These are phyloP conservation scores for Leucozona laternaria DNA, from an alignment of 2,888 invertebrate species.

Conservation along the genomic window DNA sequence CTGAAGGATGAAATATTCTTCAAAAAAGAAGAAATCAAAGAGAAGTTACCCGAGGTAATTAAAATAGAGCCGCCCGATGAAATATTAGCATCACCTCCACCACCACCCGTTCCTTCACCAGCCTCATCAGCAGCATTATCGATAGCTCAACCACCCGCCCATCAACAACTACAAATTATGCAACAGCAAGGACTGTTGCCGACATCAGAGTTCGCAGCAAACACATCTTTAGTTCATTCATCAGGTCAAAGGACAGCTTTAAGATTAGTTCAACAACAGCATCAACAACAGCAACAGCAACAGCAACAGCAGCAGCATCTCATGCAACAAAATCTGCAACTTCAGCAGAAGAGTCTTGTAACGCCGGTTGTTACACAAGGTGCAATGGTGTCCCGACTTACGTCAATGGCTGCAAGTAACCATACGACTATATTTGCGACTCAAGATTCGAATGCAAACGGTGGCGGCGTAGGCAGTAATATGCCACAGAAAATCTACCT, in stretches of 20 bases:
- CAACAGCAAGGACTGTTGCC: constrained; percentile 67
- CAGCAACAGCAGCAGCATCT: constrained; percentile 77
- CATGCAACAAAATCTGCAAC: constrained; percentile 78
- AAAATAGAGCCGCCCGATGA: constrained; percentile 79
- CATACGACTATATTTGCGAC: constrained; percentile 79
- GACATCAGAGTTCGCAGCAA: constrained; percentile 54
- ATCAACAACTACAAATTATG: constrained; percentile 54
- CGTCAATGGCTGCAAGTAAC: constrained; percentile 79
- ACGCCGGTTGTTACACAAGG: constrained; percentile 79
- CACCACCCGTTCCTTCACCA: constrained; percentile 52
- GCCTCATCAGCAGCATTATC: constrained; percentile 19
- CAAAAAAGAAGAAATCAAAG: constrained; percentile 77
- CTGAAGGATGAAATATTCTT: constrained; percentile 80
- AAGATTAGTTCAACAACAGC: constrained; percentile 73
- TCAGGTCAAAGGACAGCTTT: constrained; percentile 68
- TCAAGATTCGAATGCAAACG: constrained; percentile 62
- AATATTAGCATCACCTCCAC: constrained; percentile 73
- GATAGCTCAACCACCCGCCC: constrained; percentile 61
- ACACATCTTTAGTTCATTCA: constrained; percentile 46
- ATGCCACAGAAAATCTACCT: constrained; percentile 80
- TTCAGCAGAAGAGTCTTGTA: constrained; percentile 80
- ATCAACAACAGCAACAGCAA: too few relatives aligned
- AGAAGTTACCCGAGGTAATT: constrained; percentile 71
- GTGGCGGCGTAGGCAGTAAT: constrained; percentile 78
- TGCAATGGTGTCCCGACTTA: constrained; percentile 77